Percentiles rank a stretch among this genome's conserved stretches.
phyloP scores from a whole-genome alignment of 2,888 invertebrate genomes.

The Rhimphoctona megacephalus region DNA sequence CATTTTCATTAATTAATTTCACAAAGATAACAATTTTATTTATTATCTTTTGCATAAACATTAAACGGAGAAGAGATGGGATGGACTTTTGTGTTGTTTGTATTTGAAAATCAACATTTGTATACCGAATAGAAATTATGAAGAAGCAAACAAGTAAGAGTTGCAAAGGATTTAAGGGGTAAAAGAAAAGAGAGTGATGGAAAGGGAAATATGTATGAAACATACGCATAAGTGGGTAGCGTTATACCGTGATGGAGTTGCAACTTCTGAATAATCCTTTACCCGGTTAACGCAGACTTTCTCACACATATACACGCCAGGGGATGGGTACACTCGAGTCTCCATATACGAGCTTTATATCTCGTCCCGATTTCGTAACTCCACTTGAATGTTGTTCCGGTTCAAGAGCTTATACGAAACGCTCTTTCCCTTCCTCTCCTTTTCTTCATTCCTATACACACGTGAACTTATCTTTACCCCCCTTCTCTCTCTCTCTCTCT shows the following conservation, averaged over 20 bases:
- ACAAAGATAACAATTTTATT: neutral
- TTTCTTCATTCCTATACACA: neutral
- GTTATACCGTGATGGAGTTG: constrained; percentile 39
- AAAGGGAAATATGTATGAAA: constrained; percentile 21
- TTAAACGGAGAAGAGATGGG: neutral
- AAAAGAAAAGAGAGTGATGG: neutral
- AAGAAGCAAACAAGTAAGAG: neutral
- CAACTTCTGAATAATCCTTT: constrained; percentile 61
- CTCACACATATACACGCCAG: neutral
- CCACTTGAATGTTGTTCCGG: constrained; percentile 61
- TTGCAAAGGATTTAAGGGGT: neutral
- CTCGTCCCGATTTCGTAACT: constrained; percentile 52
- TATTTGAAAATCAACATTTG: neutral
- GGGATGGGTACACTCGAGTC: neutral
- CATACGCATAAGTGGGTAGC: constrained; percentile 21
- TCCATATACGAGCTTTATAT: constrained; percentile 33
- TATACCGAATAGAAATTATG: neutral
- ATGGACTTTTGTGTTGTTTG: neutral
- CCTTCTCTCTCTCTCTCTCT: neutral
- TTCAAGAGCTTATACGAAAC: constrained; percentile 58
- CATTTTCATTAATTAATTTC: neutral
- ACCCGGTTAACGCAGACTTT: constrained; percentile 40
- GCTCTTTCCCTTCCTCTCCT: neutral
- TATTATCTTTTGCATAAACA: neutral
- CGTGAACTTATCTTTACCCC: constrained; percentile 26